Base-by-base conservation (phyloP, 1,140 invertebrate genomes). In the Drosophila eugracilis region DNA sequence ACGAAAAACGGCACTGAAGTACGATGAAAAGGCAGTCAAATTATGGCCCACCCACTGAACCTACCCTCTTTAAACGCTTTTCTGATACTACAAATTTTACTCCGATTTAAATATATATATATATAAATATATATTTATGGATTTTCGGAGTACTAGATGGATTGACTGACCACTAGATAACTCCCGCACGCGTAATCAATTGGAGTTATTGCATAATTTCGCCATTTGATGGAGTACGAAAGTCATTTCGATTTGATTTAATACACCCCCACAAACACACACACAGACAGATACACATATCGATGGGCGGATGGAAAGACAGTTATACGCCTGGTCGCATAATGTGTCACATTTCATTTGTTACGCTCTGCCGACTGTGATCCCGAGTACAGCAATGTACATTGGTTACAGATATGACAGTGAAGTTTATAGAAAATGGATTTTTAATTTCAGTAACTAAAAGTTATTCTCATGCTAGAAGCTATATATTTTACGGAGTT, bases 281-380 rank as follows among this genome's bases (percentile, higher is more conserved):
- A 42, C 12, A 54, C 21, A 14, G 30, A 34, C 41, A 36, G 10
- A 39, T 10, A 42, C 12, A 54, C 21, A 45, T 6, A 34, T 17
- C 30, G 22, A 42, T 39, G 39, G 22, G 21, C 52, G 57, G 41
- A 34, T 26, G 76, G 62, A 67, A 59, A 70, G 75, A 77, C 77
- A 81, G 78, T 81, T 86, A 85, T 77, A 66, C 81, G 81, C 77
- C 66, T 77, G 67, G 81, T 77, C 73, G 83, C 83, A 88, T 86
- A 70, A 86, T 81, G 81, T 86, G 81, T 88, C 83, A 88, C 74
- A 78, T 86, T 86, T 81, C 81, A 86, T 86, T 81, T 86, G 83
- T 75, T 77, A 70, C 74, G 73, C 77, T 75, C 69, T 76, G 67
- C 50, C 78, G 54, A 47, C 57, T 76, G 30, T 54, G 76, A 79